A percentile compares a stretch with the other conserved stretches of the same genome.
Conservation (phyloP, 2,888 invertebrate genomes). For the Sicus ferrugineus region DNA sequence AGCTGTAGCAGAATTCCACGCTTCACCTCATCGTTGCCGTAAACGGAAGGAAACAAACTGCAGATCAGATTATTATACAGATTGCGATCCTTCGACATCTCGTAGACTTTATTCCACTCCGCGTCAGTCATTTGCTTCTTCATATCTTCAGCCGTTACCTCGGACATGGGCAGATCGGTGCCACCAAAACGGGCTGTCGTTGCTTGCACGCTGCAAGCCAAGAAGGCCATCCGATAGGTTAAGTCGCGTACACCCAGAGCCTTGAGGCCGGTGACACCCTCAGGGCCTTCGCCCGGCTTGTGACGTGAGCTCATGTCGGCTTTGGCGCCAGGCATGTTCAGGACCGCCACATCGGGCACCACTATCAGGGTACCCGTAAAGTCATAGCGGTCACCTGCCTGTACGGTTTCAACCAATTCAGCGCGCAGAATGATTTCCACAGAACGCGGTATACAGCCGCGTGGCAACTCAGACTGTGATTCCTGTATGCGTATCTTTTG, state of each 20-base stretch:
- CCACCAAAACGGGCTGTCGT: slow-evolving; percentile 90
- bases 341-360: slow-evolving; percentile 91
- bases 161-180: slow-evolving; percentile 82
- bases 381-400: slow-evolving; percentile 82
- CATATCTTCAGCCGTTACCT: slow-evolving; percentile 90
- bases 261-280: slow-evolving; percentile 84
- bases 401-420: slow-evolving; percentile 93
- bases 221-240: slow-evolving; percentile 85
- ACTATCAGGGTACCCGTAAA: slow-evolving; percentile 97
- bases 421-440: slow-evolving; percentile 94
- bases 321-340: slow-evolving; percentile 82
- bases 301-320: slow-evolving; percentile 82
- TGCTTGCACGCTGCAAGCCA: slow-evolving; percentile 90
- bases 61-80: slow-evolving; percentile 89
- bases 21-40: slow-evolving; percentile 97
- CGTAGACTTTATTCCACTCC: slow-evolving; percentile 94
- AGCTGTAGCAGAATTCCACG: slow-evolving; percentile 90
- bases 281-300: slow-evolving; percentile 76
- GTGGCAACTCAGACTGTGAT: slow-evolving; percentile 94
- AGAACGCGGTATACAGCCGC: slow-evolving; percentile 96
- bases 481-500: slow-evolving; percentile 98
- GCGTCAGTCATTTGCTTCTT: slow-evolving; percentile 92
- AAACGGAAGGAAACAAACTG: slow-evolving; percentile 94
- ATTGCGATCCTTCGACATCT: slow-evolving; percentile 94
- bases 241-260: slow-evolving; percentile 87